phyloP scores from a whole-genome alignment of 2,888 invertebrate species.

The Arctia plantaginis region DNA sequence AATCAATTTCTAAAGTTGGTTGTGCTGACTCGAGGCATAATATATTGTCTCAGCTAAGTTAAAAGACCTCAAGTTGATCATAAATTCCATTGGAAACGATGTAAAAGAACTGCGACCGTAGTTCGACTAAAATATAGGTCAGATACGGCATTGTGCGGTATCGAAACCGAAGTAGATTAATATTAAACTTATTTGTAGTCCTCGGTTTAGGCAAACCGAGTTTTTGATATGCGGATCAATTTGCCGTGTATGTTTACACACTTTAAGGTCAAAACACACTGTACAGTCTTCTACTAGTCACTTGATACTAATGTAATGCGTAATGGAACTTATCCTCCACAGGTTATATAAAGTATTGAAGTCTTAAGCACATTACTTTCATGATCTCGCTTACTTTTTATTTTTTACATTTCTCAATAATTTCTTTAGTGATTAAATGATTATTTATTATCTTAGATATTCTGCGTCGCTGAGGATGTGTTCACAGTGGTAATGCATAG shows the following conservation, averaged over 20 bases:
- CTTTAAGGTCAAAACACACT: slow-evolving; percentile 46
- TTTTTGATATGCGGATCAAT: slow-evolving; percentile 17
- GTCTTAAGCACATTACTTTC: slow-evolving; percentile 50
- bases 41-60: slow-evolving; percentile 18
- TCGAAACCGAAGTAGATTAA: background rate
- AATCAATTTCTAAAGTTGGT: slow-evolving; percentile 25
- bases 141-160: background rate
- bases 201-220: background rate
- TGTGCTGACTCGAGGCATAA: slow-evolving; percentile 10
- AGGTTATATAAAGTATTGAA: slow-evolving; percentile 46
- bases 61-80: slow-evolving; percentile 7
- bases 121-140: slow-evolving; percentile 8
- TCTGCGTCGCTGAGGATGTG: slow-evolving; percentile 17
- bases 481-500: slow-evolving; percentile 27
- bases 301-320: slow-evolving; percentile 30
- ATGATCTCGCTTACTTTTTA: slow-evolving; percentile 56
- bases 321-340: slow-evolving; percentile 39
- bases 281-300: slow-evolving; percentile 45
- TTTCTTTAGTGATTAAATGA: slow-evolving; percentile 14
- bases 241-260: slow-evolving; percentile 14
- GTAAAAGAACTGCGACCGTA: slow-evolving; percentile 5
- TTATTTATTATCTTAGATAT: slow-evolving; percentile 20
- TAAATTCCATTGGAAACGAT: slow-evolving; percentile 13
- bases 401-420: slow-evolving; percentile 28
- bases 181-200: slow-evolving; percentile 4